Evolutionary conservation across 2,797 vertebrate genomes (phyloP), one percentile per base, ranked within the genome.

Genomic region (Sebastes taczanowskii): DNA sequence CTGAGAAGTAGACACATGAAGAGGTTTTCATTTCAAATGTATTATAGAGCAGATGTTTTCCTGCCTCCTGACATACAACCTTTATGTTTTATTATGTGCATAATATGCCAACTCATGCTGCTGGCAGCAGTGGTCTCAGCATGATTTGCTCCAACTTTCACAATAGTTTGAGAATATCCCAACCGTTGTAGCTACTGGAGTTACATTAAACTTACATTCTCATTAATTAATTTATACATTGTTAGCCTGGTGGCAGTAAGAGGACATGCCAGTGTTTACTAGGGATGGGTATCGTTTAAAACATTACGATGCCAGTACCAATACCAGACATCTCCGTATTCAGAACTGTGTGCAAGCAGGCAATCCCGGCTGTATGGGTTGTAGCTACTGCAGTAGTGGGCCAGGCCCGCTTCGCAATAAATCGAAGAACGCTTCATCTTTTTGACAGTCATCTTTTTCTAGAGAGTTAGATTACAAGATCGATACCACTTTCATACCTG

Each of bases 11-110:
- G 11, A 65, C 34, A 73, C 78, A 80, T 70, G n/a, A 30, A 16
- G 58, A 61, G 27, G 25, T 71, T 30, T 71, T 86, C 55, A 80
- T 84, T 81, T 75, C 29, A 73, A 52, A 85, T 81, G 9, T 49
- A 76, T 42, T 38, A 70, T 20, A 70, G 42, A 71, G 16, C 38
- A 80, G 6, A 59, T 88, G 73, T 81, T 82, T 70, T 71, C 7
- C 1, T 67, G 18, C 22, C 14, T 59, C 55, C 2, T 7, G 23
- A 80, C 60, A 85, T 61, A 49, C 27, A 81, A 71, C 16, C 32
- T 46, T 71, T 5, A 72, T 78, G 72, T 76, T 78, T 81, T 64
- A 80, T 73, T 56, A 70, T 77, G 68, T 25, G 30, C 2, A 76
- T 60, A 4, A 78, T 60, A 58, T 32, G 11, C n/a, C 13, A 63